These are phyloP conservation scores for Calephelis virginiensis DNA, from an alignment of 1,140 invertebrate species.

Conservation along the genomic window DNA sequence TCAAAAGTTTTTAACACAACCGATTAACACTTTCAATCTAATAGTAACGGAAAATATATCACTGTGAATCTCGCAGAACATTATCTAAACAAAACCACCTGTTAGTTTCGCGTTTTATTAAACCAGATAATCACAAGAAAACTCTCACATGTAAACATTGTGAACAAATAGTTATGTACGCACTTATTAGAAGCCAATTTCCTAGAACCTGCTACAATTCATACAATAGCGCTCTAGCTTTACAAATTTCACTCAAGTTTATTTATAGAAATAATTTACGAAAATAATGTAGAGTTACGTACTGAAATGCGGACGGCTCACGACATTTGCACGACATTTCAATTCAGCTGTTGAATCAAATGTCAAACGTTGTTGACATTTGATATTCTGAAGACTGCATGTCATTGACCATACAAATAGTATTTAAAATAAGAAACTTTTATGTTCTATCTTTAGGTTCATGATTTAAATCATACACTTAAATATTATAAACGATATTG, in stretches of 20 bases:
- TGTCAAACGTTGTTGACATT: conserved; percentile 24
- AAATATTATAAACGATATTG: no score
- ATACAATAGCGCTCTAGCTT: conserved; percentile 50
- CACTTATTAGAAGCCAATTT: conserved; percentile 43
- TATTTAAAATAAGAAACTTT: no score
- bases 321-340: conserved; percentile 40
- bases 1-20: conserved; percentile 18
- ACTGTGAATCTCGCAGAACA: background rate
- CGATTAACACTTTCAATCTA: conserved; percentile 8
- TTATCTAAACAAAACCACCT: conserved; percentile 6
- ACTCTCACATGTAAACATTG: conserved; percentile 40
- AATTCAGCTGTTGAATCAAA: conserved; percentile 41
- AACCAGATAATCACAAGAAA: background rate
- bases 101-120: background rate
- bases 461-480: no score
- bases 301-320: conserved; percentile 32
- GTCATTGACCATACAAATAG: no score
- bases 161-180: conserved; percentile 27
- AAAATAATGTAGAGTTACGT: conserved; percentile 48
- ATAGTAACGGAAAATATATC: background rate
- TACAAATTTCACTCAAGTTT: conserved; percentile 52
- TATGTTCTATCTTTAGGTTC: no score
- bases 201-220: conserved; percentile 44
- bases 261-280: conserved; percentile 70
- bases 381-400: background rate